A percentile compares a stretch with the other conserved stretches of the same genome.
These are phyloP conservation scores for Lagenorhynchus albirostris DNA, from an alignment of 2,113 vertebrate genomes.

Conservation along the genomic window DNA sequence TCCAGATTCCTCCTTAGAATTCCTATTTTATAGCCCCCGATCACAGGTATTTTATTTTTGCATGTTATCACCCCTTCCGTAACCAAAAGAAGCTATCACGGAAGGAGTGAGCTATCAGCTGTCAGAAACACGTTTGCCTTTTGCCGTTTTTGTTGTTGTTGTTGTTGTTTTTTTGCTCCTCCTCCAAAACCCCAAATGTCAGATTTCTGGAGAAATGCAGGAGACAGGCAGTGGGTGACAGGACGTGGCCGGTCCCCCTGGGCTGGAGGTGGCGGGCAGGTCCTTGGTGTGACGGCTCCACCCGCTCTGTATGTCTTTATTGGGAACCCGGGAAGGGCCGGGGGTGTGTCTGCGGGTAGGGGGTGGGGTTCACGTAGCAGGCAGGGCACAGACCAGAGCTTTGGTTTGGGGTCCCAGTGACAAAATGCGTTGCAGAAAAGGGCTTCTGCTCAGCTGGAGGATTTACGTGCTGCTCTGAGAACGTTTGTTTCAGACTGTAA, in stretches of 20 bases:
- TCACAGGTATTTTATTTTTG: neutral
- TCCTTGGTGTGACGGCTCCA: neutral
- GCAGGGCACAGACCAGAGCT: fast-evolving
- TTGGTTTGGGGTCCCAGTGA: neutral
- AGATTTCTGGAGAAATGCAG: constrained; percentile 52
- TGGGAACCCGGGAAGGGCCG: neutral
- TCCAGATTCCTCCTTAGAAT: no score
- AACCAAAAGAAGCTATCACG: constrained; percentile 30
- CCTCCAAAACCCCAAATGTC: neutral
- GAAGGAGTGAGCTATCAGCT: constrained; percentile 21
- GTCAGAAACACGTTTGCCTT: constrained; percentile 34
- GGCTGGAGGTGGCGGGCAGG: constrained; percentile 17
- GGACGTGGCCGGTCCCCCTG: constrained; percentile 30
- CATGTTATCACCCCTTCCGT: fast-evolving
- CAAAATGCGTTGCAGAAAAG: constrained; percentile 47
- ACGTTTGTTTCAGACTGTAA: constrained; percentile 75
- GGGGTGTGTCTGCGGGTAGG: neutral
- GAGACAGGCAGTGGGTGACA: neutral
- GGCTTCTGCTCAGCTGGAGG: constrained; percentile 64
- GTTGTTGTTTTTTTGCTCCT: neutral
- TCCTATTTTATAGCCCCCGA: neutral
- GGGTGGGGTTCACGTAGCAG: neutral
- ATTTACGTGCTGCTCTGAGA: constrained; percentile 69
- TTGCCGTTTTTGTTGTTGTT: neutral
- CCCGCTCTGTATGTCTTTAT: neutral